Conservation (phyloP, 2,888 invertebrate species). For the Mythimna loreyi region DNA sequence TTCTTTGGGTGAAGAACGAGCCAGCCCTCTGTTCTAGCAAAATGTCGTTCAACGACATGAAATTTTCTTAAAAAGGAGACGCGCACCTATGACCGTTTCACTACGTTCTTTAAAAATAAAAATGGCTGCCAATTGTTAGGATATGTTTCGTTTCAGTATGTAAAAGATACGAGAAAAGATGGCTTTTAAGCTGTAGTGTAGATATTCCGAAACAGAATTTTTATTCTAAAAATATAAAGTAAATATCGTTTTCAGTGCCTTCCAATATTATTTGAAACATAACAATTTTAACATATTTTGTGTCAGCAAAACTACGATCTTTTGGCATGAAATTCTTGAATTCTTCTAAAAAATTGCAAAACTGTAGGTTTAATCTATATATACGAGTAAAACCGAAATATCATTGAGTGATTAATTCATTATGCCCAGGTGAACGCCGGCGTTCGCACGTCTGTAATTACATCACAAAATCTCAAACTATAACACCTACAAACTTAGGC, state of each 20-base stretch:
- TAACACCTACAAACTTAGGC: too few relatives aligned
- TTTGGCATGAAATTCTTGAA: slow-evolving; percentile 7
- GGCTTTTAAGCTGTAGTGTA: slow-evolving; percentile 5
- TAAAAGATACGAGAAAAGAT: background rate
- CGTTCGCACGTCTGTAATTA: too few relatives aligned
- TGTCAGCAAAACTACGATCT: slow-evolving; percentile 19
- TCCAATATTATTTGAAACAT: slow-evolving; percentile 32
- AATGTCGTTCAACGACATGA: too few relatives aligned
- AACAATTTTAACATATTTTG: slow-evolving; percentile 22
- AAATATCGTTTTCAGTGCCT: slow-evolving; percentile 1
- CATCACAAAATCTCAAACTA: too few relatives aligned
- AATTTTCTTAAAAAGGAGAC: too few relatives aligned
- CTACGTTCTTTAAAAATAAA: background rate
- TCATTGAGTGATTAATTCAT: too few relatives aligned
- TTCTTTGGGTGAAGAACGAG: too few relatives aligned
- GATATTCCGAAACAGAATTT: slow-evolving; percentile 10
- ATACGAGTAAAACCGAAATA: too few relatives aligned
- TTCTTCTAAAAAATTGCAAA: too few relatives aligned
- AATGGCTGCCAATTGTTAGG: slow-evolving; percentile 17
- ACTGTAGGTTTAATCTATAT: too few relatives aligned
- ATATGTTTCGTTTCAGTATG: slow-evolving; percentile 8
- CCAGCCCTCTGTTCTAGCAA: too few relatives aligned
- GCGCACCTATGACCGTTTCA: background rate
- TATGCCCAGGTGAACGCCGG: too few relatives aligned
- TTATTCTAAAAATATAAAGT: slow-evolving; percentile 6